Conservation (phyloP, 2,797 vertebrate species). For the Rhinogobio ventralis region DNA sequence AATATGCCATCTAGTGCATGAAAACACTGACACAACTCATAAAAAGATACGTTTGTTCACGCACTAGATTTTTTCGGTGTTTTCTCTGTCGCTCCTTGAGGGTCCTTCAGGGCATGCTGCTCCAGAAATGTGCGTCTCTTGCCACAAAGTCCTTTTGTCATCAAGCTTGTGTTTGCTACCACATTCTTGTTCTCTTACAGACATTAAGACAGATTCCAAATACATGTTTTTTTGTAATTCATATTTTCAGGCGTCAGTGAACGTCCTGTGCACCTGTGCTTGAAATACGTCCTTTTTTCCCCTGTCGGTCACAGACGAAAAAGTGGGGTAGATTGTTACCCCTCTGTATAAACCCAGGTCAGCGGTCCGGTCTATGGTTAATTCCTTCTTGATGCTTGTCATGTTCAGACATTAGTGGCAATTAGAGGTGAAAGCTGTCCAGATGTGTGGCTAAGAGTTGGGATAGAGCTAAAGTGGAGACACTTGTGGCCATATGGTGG, state of each 20-base stretch:
- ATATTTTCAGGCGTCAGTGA: not conserved
- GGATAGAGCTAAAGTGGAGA: slow-evolving; percentile 45
- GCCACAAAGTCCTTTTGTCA: slow-evolving; percentile 27
- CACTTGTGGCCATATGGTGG: slow-evolving; percentile 58
- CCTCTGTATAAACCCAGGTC: slow-evolving; percentile 40
- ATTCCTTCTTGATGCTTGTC: slow-evolving; percentile 58
- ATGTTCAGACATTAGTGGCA: slow-evolving; percentile 74
- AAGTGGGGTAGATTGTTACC: slow-evolving; percentile 12
- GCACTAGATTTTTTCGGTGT: slow-evolving; percentile 20
- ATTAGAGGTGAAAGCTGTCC: slow-evolving; percentile 76
- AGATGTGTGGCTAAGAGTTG: slow-evolving; percentile 67
- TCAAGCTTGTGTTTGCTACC: slow-evolving; percentile 20
- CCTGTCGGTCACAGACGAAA: not conserved
- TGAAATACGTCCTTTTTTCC: not conserved
- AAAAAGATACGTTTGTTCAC: slow-evolving; percentile 45
- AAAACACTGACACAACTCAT: slow-evolving; percentile 49
- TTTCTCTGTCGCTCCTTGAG: slow-evolving; percentile 41
- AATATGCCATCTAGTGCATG: slow-evolving; percentile 58
- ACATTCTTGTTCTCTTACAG: not conserved
- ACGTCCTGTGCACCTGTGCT: not conserved
- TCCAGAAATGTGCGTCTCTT: slow-evolving; percentile 26
- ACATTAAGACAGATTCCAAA: not conserved
- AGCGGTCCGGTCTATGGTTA: slow-evolving; percentile 29
- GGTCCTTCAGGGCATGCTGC: slow-evolving; percentile 49
- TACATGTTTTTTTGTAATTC: not conserved